Percentiles rank a stretch among this genome's conserved stretches.
These are phyloP conservation scores for Aplocera efformata DNA, from an alignment of 2,888 invertebrate genomes.

Conservation along the genomic window DNA sequence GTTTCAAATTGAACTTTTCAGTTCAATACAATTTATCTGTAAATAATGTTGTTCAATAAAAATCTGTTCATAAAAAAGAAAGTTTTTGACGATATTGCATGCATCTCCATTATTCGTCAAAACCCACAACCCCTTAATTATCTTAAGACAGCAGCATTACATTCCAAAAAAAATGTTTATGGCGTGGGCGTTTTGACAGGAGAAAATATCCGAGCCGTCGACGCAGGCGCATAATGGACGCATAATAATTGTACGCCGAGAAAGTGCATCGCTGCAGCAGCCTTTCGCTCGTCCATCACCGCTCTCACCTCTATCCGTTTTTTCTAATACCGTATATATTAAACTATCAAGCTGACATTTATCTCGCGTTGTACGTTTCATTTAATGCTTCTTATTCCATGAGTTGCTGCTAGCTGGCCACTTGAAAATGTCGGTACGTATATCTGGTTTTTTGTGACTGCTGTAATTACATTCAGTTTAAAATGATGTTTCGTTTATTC, in stretches of 20 bases:
- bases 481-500: not conserved
- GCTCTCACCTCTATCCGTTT: constrained; percentile 56
- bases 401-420: constrained; percentile 13
- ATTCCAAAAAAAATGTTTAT: constrained; percentile 37
- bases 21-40: too few relatives aligned
- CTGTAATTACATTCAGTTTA: too few relatives aligned
- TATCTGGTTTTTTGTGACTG: constrained; percentile 13
- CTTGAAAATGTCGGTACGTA: constrained; percentile 9
- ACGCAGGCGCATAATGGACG: constrained; percentile 64
- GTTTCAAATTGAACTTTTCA: too few relatives aligned
- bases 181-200: constrained; percentile 59
- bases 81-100: too few relatives aligned
- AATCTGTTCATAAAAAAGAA: too few relatives aligned
- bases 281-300: constrained; percentile 79
- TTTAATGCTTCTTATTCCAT: constrained; percentile 19
- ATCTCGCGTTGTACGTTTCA: constrained; percentile 35
- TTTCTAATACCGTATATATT: constrained; percentile 59
- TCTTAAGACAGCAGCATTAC: constrained; percentile 22
- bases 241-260: constrained; percentile 67
- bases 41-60: too few relatives aligned
- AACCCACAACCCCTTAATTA: constrained; percentile 3
- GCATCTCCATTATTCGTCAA: not conserved
- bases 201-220: constrained; percentile 47
- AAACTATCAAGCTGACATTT: constrained; percentile 66
- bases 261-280: constrained; percentile 65